Conservation (phyloP, 2,888 invertebrate species). For the Thysanoteuthis rhombus region DNA sequence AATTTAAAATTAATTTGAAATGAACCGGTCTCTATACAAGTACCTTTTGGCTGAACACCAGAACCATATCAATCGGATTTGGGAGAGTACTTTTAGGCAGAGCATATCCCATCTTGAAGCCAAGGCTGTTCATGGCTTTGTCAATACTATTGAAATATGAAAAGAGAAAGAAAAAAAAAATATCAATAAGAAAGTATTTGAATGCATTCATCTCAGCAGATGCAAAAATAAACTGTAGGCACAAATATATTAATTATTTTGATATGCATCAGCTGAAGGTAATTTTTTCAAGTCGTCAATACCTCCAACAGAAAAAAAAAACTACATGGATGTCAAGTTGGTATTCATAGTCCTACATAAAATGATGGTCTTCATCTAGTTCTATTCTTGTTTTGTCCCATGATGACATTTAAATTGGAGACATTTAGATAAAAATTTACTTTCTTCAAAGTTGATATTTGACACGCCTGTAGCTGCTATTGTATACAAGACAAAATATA, state of each 20-base stretch:
- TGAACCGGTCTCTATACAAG: background rate
- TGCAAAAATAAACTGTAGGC: background rate
- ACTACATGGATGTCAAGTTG: no score
- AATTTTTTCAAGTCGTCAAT: no score
- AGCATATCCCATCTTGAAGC: conserved; percentile 66
- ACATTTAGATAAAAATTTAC: no score
- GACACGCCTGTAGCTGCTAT: no score
- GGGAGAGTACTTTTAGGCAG: conserved; percentile 63
- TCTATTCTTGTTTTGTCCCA: no score
- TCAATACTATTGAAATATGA: conserved; percentile 63
- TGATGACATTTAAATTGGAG: no score
- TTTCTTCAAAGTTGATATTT: no score
- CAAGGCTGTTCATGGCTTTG: conserved; percentile 67
- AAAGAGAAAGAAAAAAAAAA: background rate
- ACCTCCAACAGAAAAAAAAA: no score
- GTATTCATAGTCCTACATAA: no score
- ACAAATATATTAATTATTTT: background rate
- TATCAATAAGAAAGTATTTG: no score
- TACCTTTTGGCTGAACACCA: conserved; percentile 66
- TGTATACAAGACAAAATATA: no score
- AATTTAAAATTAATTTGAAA: background rate
- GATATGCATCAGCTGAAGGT: background rate
- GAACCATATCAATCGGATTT: conserved; percentile 67
- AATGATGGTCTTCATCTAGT: no score
- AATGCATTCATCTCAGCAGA: background rate